Conservation (phyloP, 2,888 invertebrate genomes). For the Crocallis elinguaria region DNA sequence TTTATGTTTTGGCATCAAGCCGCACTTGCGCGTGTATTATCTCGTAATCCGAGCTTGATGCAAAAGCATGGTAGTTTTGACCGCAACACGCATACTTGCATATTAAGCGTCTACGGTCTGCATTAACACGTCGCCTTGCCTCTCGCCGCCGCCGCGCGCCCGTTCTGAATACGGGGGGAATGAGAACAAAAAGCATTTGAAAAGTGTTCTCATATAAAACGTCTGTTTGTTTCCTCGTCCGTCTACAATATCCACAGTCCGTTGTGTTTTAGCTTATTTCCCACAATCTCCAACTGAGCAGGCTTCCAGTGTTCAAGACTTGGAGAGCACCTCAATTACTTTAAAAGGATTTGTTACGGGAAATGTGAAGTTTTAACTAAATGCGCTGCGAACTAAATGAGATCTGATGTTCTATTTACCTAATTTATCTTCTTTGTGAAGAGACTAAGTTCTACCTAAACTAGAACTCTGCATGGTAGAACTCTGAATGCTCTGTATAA, state of each 20-base stretch:
- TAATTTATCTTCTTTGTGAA: conserved; percentile 1
- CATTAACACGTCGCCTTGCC: conserved; percentile 35
- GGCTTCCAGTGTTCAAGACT: conserved; percentile 33
- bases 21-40: too few relatives aligned
- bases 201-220: conserved; percentile 51
- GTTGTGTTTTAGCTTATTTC: conserved; percentile 48
- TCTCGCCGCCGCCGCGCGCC: conserved; percentile 33
- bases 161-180: conserved; percentile 42
- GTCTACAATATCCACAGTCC: conserved; percentile 26
- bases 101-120: too few relatives aligned
- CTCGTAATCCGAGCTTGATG: too few relatives aligned
- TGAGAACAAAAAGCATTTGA: conserved; percentile 53
- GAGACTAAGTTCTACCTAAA: not conserved
- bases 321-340: conserved; percentile 39
- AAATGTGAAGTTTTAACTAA: conserved; percentile 29
- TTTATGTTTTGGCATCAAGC: too few relatives aligned
- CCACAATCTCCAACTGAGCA: too few relatives aligned
- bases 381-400: conserved; percentile 17
- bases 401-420: conserved; percentile 23
- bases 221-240: conserved; percentile 44
- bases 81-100: too few relatives aligned
- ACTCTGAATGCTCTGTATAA: not conserved
- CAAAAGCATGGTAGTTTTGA: too few relatives aligned
- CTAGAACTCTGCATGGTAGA: too few relatives aligned
- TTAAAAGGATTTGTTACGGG: conserved; percentile 42